phyloP scores from a whole-genome alignment of 2,888 invertebrate genomes.

The Pristionchus maxplancki region DNA sequence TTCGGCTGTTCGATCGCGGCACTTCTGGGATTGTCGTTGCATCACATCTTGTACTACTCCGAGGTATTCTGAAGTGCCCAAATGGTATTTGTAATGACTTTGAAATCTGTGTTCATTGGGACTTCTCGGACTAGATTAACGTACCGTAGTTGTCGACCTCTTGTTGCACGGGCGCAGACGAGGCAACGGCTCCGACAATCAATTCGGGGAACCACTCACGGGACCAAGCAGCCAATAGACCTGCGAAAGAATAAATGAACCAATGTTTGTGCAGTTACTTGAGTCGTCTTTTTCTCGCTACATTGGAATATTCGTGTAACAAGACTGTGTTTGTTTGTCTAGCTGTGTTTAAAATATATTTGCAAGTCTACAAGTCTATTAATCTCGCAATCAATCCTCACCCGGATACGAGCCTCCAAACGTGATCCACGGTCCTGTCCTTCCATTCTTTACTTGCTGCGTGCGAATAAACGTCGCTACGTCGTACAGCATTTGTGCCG shows the following conservation, averaged over 20 bases:
- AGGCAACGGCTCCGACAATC: conserved; percentile 89
- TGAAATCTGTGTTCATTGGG: neutral
- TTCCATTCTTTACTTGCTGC: neutral
- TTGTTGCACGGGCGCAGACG: conserved; percentile 91
- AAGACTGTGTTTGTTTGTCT: too few species aligned
- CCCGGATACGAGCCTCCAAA: conserved; percentile 88
- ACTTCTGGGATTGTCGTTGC: neutral
- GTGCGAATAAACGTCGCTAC: conserved; percentile 86
- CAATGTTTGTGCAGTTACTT: too few species aligned
- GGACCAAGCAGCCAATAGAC: conserved; percentile 92
- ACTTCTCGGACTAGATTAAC: neutral
- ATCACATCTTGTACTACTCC: conserved; percentile 26
- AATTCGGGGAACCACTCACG: conserved; percentile 89
- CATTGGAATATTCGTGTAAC: too few species aligned
- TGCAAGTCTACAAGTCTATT: too few species aligned
- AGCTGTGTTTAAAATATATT: too few species aligned
- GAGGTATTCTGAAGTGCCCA: conserved; percentile 48
- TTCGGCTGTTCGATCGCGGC: neutral
- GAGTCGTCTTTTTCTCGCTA: too few species aligned
- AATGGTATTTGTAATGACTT: neutral
- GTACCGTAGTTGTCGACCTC: conserved; percentile 88
- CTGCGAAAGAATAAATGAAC: too few species aligned
- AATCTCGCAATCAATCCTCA: too few species aligned
- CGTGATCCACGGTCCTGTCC: conserved; percentile 86
- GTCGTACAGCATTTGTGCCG: conserved; percentile 85